These are phyloP conservation scores for Drosophila guanche DNA, from an alignment of 1,140 invertebrate species.

Conservation along the genomic window DNA sequence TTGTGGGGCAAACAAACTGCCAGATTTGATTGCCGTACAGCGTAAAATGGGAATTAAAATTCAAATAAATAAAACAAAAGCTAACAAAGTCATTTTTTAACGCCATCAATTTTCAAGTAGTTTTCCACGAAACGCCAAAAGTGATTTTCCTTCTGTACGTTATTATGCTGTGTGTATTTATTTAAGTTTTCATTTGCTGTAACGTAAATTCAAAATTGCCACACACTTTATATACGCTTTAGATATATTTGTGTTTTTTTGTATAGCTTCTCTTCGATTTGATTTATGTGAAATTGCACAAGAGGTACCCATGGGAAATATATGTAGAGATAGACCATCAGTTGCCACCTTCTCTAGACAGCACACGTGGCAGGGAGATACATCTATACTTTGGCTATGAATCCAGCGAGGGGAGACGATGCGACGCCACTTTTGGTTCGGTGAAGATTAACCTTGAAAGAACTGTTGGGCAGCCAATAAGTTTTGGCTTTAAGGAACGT, in stretches of 20 bases:
- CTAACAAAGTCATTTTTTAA: conserved; percentile 50
- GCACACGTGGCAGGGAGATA: conserved; percentile 24
- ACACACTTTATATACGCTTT: conserved; percentile 35
- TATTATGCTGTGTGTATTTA: conserved; percentile 35
- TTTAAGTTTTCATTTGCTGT: conserved; percentile 51
- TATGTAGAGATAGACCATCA: conserved; percentile 32
- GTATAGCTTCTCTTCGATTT: conserved; percentile 53
- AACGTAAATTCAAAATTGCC: conserved; percentile 61
- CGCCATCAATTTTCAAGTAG: conserved; percentile 74
- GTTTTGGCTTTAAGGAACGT: conserved; percentile 18
- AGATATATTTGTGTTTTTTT: conserved; percentile 49
- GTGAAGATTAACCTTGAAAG: conserved; percentile 6
- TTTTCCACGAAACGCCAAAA: conserved; percentile 58
- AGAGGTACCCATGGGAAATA: conserved; percentile 24
- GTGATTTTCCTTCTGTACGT: conserved; percentile 14
- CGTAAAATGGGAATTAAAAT: conserved; percentile 65
- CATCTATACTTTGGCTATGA: no score
- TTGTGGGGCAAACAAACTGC: conserved; percentile 45
- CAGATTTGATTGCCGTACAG: conserved; percentile 47
- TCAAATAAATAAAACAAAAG: conserved; percentile 70
- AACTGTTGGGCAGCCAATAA: conserved; percentile 7
- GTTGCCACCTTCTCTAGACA: conserved; percentile 41
- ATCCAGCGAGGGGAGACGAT: conserved; percentile 4
- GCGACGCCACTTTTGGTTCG: conserved; percentile 4
- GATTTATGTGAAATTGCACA: conserved; percentile 71